Evolutionary conservation across 2,797 vertebrate species (phyloP).

Genomic region (Gallirallus australis): DNA sequence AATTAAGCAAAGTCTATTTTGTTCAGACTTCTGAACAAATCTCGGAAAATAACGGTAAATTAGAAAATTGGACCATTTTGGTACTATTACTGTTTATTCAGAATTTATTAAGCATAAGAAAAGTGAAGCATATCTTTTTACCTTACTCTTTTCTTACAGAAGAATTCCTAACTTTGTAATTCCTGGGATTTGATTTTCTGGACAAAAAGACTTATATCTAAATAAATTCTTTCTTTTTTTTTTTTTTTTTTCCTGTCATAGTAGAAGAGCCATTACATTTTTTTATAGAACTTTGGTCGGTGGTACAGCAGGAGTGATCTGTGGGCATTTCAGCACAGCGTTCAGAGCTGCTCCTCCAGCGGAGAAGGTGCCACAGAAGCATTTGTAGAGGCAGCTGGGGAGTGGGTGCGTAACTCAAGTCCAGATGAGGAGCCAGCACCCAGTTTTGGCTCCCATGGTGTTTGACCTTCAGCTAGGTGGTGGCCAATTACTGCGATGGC

Average conservation of each 20-base stretch:
- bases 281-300: not conserved
- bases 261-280: accelerated
- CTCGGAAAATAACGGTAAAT: not conserved
- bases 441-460: not conserved
- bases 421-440: not conserved
- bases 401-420: accelerated
- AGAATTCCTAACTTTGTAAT: not conserved
- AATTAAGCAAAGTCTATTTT: not conserved
- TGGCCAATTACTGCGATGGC: not conserved
- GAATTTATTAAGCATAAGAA: not conserved
- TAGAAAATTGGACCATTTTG: not conserved
- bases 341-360: not conserved
- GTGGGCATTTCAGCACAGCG: not conserved
- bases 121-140: not conserved
- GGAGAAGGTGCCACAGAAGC: not conserved
- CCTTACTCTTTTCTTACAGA: not conserved
- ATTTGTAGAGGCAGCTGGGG: not conserved
- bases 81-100: not conserved
- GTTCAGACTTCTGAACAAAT: not conserved
- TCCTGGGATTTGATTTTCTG: not conserved
- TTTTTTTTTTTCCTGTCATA: not conserved
- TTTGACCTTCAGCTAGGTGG: not conserved
- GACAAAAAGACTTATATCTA: not conserved
- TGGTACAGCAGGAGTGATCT: not conserved
- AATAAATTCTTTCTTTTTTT: not conserved